These are phyloP conservation scores for Parelbella ahira DNA, from an alignment of 2,888 invertebrate species.

Conservation along the genomic window DNA sequence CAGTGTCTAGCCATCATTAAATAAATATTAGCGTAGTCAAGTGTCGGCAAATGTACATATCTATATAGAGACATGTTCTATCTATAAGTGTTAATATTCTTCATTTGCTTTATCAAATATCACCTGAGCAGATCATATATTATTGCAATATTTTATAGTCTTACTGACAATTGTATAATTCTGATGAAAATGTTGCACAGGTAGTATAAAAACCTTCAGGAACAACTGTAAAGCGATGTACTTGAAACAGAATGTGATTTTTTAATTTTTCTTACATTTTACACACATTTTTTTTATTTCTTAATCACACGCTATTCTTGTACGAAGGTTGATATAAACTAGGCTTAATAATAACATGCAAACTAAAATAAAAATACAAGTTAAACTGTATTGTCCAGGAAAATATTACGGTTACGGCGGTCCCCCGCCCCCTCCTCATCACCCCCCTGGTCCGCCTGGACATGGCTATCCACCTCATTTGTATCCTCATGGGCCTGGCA, in stretches of 20 bases:
- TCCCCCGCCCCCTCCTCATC: constrained; percentile 43
- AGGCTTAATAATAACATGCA: too few species aligned
- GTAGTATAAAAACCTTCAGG: too few species aligned
- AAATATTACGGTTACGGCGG: constrained; percentile 65
- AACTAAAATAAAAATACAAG: not conserved
- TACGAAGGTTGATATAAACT: too few species aligned
- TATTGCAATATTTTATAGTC: too few species aligned
- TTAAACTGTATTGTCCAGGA: constrained; percentile 46
- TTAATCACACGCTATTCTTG: too few species aligned
- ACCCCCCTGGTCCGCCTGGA: constrained; percentile 40
- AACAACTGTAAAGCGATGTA: too few species aligned
- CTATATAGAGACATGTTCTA: constrained; percentile 4
- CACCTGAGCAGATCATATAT: too few species aligned
- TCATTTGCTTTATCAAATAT: not conserved
- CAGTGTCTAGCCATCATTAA: not conserved
- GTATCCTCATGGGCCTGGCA: constrained; percentile 46
- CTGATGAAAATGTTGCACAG: too few species aligned
- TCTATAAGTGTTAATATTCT: not conserved
- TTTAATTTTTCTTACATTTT: too few species aligned
- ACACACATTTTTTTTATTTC: too few species aligned
- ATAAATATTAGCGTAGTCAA: constrained; percentile 1
- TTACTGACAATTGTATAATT: too few species aligned
- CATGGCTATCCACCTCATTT: constrained; percentile 38
- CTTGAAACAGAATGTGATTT: too few species aligned
- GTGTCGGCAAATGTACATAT: not conserved